Base-by-base conservation (phyloP, 2,113 vertebrate species). In the Blennius ocellaris region DNA sequence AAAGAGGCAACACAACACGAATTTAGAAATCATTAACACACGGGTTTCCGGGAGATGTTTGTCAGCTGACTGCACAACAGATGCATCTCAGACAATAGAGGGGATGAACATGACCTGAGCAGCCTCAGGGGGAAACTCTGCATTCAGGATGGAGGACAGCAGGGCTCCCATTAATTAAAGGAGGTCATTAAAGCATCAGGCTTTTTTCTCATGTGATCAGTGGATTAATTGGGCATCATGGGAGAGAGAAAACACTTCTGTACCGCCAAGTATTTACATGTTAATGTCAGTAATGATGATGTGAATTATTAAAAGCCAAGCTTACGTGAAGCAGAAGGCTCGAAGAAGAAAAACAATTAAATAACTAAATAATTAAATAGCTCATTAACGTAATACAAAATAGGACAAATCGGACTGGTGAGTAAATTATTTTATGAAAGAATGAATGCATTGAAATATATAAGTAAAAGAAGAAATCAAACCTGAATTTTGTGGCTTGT, bases 81-180 rank as follows among this genome's bases (percentile, higher is more conserved):
- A 89, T 91, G 85, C 76, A 72, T 72, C 82, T 64, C 76, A 91
- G 87, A 92, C 90, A 87, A 91, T 90, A 84, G 73, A 80, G 82
- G 90, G 80, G 82, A 84, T 75, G 87, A 87, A 86, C 78, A 83
- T 89, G 68, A 80, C 78, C 84, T 89, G 68, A 80, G 63, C 48
- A 59, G 80, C 88, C 91, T 84, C 78, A 0, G 63, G 89, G 86
- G 82, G 82, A 62, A 84, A 83, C 71, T 73, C 45, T 61, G 78
- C 69, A 84, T 88, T 86, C 80, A 83, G 69, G 69, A 91, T 88
- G 76, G 72, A 73, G 88, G 89, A 69, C 86, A 87, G 37, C 53
- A 45, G 57, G 17, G 70, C 74, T 81, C 73, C 72, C 68, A 86
- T 87, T 86, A 91, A 89, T 92, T 88, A 88, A 87, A 88, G n/a